phyloP scores from a whole-genome alignment of 2,113 vertebrate genomes.

The Monopterus albus region DNA sequence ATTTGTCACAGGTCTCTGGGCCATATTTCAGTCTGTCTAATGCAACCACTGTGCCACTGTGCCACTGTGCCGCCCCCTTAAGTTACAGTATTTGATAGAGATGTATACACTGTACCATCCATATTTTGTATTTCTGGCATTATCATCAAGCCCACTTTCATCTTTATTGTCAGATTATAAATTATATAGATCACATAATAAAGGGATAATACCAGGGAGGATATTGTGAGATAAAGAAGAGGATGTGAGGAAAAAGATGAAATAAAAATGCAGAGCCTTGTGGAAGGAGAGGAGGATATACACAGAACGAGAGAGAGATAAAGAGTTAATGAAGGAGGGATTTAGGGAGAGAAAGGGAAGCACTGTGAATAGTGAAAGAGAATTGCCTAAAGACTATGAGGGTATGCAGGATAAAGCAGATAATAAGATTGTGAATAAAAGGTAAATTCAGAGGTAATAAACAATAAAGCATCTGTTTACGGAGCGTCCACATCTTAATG shows the following conservation, averaged over 20 bases:
- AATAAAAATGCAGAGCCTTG: neutral
- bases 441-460: slow-evolving; percentile 35
- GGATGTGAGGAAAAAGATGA: slow-evolving; percentile 1
- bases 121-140: too few species aligned
- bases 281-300: neutral
- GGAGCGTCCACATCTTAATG: slow-evolving; percentile 4
- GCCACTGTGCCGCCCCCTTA: too few species aligned
- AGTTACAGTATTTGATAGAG: too few species aligned
- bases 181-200: slow-evolving; percentile 11
- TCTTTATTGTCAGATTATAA: neutral
- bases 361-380: neutral
- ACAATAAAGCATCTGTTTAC: slow-evolving; percentile 19
- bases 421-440: slow-evolving; percentile 39
- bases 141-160: fast-evolving
- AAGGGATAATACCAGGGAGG: neutral
- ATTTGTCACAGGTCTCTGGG: too few species aligned
- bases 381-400: slow-evolving; percentile 44
- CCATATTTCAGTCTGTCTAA: too few species aligned
- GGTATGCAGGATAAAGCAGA: slow-evolving; percentile 4
- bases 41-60: too few species aligned
- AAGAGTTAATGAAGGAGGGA: slow-evolving; percentile 66
- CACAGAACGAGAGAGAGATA: slow-evolving; percentile 30
- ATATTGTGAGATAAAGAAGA: slow-evolving; percentile 1
- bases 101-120: too few species aligned
- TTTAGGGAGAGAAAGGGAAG: slow-evolving; percentile 42